Percentiles rank a stretch among this genome's conserved stretches.
phyloP scores from a whole-genome alignment of 2,113 vertebrate species.

The Cepphus grylle region DNA sequence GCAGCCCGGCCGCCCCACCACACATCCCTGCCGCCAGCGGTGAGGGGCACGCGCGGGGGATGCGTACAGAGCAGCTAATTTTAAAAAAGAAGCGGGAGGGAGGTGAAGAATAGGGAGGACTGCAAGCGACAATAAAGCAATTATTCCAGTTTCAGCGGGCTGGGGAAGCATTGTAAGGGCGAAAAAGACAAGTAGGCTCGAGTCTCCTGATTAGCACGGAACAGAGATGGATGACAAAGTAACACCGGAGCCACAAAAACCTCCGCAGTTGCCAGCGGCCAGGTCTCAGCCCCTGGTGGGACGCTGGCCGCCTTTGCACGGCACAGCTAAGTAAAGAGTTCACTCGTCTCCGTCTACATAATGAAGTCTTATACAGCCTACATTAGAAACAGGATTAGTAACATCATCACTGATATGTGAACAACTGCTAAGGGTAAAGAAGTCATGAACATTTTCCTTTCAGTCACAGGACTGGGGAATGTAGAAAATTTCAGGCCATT shows the following conservation, averaged over 20 bases:
- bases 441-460: not conserved
- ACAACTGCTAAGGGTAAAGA: not conserved
- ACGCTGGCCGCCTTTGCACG: rapidly evolving
- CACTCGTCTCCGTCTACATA: not conserved
- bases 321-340: too few relatives aligned
- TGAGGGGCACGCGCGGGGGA: slow-evolving; percentile 3
- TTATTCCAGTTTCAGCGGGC: not conserved
- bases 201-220: not conserved
- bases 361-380: not conserved
- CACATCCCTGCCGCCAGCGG: not conserved
- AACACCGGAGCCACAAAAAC: not conserved
- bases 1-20: not conserved
- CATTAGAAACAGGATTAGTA: not conserved
- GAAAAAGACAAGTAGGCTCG: not conserved
- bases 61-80: slow-evolving; percentile 24
- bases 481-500: not conserved
- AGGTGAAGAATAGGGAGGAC: not conserved
- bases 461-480: not conserved
- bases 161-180: not conserved
- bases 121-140: not conserved
- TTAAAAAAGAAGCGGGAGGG: not conserved
- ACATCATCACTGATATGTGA: not conserved
- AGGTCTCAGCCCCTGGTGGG: not conserved
- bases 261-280: not conserved
- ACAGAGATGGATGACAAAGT: not conserved